Conservation (phyloP, 2,888 invertebrate species). For the Dorcus parallelipipedus region DNA sequence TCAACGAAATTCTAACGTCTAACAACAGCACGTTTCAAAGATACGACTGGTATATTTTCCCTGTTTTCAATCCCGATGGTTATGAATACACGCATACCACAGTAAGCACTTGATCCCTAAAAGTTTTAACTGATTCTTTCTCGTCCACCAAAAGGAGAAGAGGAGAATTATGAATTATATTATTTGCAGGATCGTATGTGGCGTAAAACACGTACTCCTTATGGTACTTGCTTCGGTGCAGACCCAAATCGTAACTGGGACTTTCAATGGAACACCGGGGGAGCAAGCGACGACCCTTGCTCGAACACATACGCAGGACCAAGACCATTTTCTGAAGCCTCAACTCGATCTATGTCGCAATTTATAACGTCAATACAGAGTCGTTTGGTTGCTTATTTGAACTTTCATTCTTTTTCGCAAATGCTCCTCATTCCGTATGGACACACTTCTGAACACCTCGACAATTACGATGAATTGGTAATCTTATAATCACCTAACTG, state of each 20-base stretch:
- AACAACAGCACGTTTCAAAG: constrained; percentile 59
- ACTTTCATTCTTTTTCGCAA: constrained; percentile 74
- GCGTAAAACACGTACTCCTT: constrained; percentile 63
- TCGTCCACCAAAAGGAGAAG: no score
- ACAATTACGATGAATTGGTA: constrained; percentile 60
- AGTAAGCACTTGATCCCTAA: constrained; percentile 47
- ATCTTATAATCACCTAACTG: constrained; percentile 24
- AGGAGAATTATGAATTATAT: no score
- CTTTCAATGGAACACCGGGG: constrained; percentile 60
- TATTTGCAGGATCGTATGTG: constrained; percentile 59
- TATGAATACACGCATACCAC: constrained; percentile 61
- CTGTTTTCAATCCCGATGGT: constrained; percentile 73
- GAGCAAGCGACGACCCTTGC: constrained; percentile 57
- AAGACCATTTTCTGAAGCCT: constrained; percentile 67
- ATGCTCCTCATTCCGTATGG: constrained; percentile 69
- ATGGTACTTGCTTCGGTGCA: constrained; percentile 59
- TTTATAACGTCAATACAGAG: constrained; percentile 49
- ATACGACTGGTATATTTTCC: constrained; percentile 74
- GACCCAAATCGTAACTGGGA: constrained; percentile 80
- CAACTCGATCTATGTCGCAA: constrained; percentile 55
- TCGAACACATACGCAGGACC: constrained; percentile 64
- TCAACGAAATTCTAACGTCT: constrained; percentile 64
- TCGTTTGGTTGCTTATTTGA: constrained; percentile 56
- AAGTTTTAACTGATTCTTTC: no score
- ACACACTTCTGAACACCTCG: constrained; percentile 56